Conservation (phyloP, 1,140 invertebrate genomes). For the Drosophila subobscura region DNA sequence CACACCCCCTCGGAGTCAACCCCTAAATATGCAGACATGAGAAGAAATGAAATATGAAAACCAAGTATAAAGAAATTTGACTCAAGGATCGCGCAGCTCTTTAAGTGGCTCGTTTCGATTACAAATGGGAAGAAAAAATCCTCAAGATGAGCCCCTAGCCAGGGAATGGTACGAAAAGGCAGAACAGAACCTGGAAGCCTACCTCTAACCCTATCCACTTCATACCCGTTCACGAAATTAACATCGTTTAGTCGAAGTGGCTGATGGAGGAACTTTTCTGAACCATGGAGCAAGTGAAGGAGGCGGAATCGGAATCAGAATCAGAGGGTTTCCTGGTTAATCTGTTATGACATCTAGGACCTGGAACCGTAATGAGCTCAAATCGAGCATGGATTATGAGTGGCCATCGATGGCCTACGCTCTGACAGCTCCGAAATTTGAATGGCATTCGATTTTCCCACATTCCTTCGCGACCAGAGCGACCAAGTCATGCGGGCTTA, state of each 20-base stretch:
- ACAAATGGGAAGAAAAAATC: slow-evolving; percentile 46
- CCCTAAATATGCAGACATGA: slow-evolving; percentile 66
- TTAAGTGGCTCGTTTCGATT: slow-evolving; percentile 82
- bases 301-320: slow-evolving; percentile 6
- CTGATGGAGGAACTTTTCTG: slow-evolving; percentile 21
- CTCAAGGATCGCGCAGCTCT: slow-evolving; percentile 55
- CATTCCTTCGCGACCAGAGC: slow-evolving; percentile 29
- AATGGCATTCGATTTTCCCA: slow-evolving; percentile 68
- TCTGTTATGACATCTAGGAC: slow-evolving; percentile 80
- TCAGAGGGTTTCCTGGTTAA: slow-evolving; percentile 57
- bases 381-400: slow-evolving; percentile 77
- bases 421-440: slow-evolving; percentile 72
- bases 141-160: slow-evolving; percentile 61
- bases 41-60: slow-evolving; percentile 54
- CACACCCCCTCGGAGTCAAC: slow-evolving; percentile 34
- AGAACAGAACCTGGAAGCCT: slow-evolving; percentile 11
- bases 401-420: slow-evolving; percentile 77
- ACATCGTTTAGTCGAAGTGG: slow-evolving; percentile 78
- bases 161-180: background rate
- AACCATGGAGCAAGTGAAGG: slow-evolving; percentile 16
- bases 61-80: slow-evolving; percentile 65
- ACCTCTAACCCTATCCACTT: slow-evolving; percentile 56
- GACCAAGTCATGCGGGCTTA: slow-evolving; percentile 62
- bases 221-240: slow-evolving; percentile 68
- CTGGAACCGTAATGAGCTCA: slow-evolving; percentile 66